A percentile compares a stretch with the other conserved stretches of the same genome.
Conservation (phyloP, 2,797 vertebrate genomes). For the Notoglanidium macrostoma region DNA sequence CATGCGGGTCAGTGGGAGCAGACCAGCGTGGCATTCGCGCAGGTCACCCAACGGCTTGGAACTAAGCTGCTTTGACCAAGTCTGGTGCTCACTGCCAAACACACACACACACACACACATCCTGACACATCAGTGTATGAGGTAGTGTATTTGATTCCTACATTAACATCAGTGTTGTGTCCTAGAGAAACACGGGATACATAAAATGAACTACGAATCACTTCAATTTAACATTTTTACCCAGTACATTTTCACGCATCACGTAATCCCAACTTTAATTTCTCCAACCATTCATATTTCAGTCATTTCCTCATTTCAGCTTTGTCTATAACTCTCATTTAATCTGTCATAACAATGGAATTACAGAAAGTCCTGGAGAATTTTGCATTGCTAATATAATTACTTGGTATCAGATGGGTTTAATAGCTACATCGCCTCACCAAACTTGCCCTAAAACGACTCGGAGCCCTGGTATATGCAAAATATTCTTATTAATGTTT, state of each 20-base stretch:
- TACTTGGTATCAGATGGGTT: constrained; percentile 37
- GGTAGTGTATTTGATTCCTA: not conserved
- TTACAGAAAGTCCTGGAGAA: constrained; percentile 25
- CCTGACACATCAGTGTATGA: constrained; percentile 54
- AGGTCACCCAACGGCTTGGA: constrained; percentile 78
- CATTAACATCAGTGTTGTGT: not conserved
- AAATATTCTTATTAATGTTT: constrained; percentile 51
- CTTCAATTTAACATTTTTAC: not conserved
- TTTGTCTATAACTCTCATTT: constrained; percentile 55
- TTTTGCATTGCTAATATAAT: constrained; percentile 48
- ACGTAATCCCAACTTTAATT: not conserved
- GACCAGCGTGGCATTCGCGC: constrained; percentile 60
- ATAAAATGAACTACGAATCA: not conserved
- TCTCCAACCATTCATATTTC: not conserved
- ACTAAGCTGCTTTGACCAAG: constrained; percentile 81
- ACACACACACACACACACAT: constrained; percentile 47
- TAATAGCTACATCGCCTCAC: constrained; percentile 39
- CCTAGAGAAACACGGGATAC: not conserved
- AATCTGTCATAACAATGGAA: constrained; percentile 11
- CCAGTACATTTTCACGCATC: not conserved
- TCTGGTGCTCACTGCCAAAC: constrained; percentile 73
- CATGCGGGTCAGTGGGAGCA: constrained; percentile 75
- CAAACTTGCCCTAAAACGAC: constrained; percentile 44
- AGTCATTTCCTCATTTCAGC: not conserved
- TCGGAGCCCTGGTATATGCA: constrained; percentile 31